Conservation (phyloP, 2,888 invertebrate genomes). For the Ophion costatus region DNA sequence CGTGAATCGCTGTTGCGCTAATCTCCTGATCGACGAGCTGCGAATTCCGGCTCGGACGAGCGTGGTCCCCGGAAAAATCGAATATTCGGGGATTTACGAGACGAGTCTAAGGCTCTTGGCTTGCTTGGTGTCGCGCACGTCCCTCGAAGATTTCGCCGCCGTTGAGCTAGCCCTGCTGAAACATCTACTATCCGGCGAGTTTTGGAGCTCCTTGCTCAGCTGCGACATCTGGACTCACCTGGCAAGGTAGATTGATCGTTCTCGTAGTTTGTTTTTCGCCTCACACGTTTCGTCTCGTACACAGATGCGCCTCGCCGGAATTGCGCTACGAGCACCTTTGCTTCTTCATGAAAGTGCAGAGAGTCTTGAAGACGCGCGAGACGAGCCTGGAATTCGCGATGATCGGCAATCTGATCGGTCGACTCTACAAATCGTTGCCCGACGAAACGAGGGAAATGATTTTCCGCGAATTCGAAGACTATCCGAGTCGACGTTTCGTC, state of each 20-base stretch:
- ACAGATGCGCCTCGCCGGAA: constrained; percentile 74
- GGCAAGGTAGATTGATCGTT: constrained; percentile 71
- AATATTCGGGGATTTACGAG: constrained; percentile 74
- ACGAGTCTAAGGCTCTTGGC: constrained; percentile 74
- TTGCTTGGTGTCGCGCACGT: constrained; percentile 71
- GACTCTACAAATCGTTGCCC: constrained; percentile 75
- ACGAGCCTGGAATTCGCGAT: constrained; percentile 73
- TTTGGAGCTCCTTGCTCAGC: constrained; percentile 77
- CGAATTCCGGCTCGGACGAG: constrained; percentile 64
- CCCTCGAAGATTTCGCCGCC: constrained; percentile 70
- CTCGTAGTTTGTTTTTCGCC: neutral
- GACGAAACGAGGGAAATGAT: constrained; percentile 70
- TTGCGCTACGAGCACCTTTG: constrained; percentile 75
- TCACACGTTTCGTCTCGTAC: neutral
- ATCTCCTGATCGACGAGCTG: constrained; percentile 63
- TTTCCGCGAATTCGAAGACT: constrained; percentile 63
- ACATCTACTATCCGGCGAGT: constrained; percentile 74
- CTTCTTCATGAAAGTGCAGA: constrained; percentile 74
- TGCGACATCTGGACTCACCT: constrained; percentile 79
- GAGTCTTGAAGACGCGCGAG: constrained; percentile 69
- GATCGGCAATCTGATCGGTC: constrained; percentile 73
- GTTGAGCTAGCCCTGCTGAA: constrained; percentile 76
- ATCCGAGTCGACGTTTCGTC: constrained; percentile 47
- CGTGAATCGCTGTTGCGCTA: constrained; percentile 36
- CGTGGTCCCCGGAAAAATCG: constrained; percentile 51